Percentiles rank a stretch among this genome's conserved stretches.
Conservation (phyloP, 1,140 invertebrate species). For the Zaprionus ornatus region DNA sequence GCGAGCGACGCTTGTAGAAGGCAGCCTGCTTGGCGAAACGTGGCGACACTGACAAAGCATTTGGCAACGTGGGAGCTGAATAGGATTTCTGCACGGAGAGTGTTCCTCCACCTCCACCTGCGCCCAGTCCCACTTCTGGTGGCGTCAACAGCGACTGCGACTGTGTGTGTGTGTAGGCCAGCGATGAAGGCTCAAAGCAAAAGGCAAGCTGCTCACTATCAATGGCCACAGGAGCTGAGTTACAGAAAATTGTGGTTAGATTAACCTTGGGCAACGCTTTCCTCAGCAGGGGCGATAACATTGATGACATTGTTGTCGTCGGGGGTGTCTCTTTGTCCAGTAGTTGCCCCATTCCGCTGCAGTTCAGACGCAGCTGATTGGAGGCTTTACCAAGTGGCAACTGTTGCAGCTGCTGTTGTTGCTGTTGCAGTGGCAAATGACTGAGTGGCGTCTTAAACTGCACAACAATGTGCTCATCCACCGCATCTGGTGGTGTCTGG, state of each 20-base stretch:
- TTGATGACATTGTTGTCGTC: conserved; percentile 18
- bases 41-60: conserved; percentile 74
- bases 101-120: conserved; percentile 12
- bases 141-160: conserved; percentile 40
- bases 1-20: conserved; percentile 77
- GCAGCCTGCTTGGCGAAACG: conserved; percentile 78
- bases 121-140: conserved; percentile 23
- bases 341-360: conserved; percentile 13
- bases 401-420: conserved; percentile 18
- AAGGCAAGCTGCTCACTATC: conserved; percentile 57
- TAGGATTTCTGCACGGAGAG: conserved; percentile 76
- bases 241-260: conserved; percentile 76
- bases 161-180: conserved; percentile 42
- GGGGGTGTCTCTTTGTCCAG: conserved; percentile 59
- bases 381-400: conserved; percentile 45
- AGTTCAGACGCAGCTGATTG: conserved; percentile 55
- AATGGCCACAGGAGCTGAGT: conserved; percentile 68
- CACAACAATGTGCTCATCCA: conserved; percentile 54
- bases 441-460: conserved; percentile 76
- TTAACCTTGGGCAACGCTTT: conserved; percentile 79
- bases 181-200: conserved; percentile 60
- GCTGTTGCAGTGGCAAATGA: conserved; percentile 57
- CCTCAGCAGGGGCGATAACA: conserved; percentile 49
- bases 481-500: conserved; percentile 49
- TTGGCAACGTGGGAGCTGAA: conserved; percentile 79